Evolutionary conservation across 2,797 vertebrate genomes (phyloP), one percentile per base, ranked within the genome.

Genomic region (Buceros bicornis): DNA sequence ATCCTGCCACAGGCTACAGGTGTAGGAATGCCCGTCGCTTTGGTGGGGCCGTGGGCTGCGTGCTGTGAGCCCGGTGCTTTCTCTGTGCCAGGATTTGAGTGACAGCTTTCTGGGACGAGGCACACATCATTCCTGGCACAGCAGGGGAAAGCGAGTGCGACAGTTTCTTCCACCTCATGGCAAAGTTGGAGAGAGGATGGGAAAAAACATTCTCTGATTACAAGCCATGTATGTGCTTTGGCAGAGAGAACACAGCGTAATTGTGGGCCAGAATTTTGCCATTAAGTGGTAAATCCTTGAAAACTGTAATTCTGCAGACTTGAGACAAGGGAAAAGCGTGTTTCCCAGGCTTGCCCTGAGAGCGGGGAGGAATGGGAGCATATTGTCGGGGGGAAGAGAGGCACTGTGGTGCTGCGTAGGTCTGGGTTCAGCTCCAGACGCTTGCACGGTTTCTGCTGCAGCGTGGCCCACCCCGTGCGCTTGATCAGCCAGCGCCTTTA

Each of bases 211-310:
- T 71, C 77, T 93, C 73, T 94, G 94, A 93, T 96, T 93, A 80
- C 90, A 91, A 28, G 78, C 71, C 71, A 25, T 67, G 62, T 87
- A 89, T 96, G 74, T 95, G 83, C 78, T 95, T 94, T 97, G 95
- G 95, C 95, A 95, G 40, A 58, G 86, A 89, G 92, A 93, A 92
- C 77, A 79, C 74, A 60, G 84, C 0, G 0, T 77, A 82, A 82
- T 67, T 94, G 92, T 94, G 86, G 74, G 92, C 83, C 93, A 94
- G 92, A 90, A 93, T 87, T 95, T 93, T 94, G 78, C 74, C 83
- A 80, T 90, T 80, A 85, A 95, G 95, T 82, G 78, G 83, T 80
- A 93, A 96, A 95, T 92, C 88, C 86, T 84, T 92, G 92, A 82
- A 93, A 96, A 96, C 67, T 5, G 1, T 89, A 80, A 66, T 93